Evolutionary conservation across 2,113 vertebrate genomes (phyloP).

Genomic region (Lepus timidus): DNA sequence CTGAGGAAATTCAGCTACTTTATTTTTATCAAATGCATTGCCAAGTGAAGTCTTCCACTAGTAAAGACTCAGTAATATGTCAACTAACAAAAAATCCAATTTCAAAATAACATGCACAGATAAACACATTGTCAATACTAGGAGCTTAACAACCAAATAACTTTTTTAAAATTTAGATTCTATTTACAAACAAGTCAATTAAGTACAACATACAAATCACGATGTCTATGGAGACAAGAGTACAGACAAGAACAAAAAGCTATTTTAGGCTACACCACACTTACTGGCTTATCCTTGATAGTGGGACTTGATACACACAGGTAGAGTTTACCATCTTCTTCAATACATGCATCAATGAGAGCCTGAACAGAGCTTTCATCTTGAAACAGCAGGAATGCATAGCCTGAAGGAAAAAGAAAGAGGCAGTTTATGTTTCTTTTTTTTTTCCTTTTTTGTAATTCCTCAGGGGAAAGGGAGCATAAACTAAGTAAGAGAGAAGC

Average conservation of each 20-base stretch:
- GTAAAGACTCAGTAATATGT: slow-evolving; percentile 24
- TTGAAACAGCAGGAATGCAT: slow-evolving; percentile 99
- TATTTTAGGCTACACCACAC: slow-evolving; percentile 80
- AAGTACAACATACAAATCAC: slow-evolving; percentile 14
- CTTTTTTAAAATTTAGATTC: not conserved
- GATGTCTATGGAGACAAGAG: not conserved
- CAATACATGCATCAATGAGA: slow-evolving; percentile 98
- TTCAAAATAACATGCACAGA: not conserved
- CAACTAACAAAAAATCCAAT: slow-evolving; percentile 8
- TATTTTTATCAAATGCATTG: slow-evolving; percentile 24
- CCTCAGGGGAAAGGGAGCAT: slow-evolving; percentile 31
- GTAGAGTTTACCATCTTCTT: slow-evolving; percentile 99
- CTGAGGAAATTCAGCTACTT: slow-evolving; percentile 29
- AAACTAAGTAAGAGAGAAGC: slow-evolving; percentile 43
- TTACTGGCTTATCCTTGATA: slow-evolving; percentile 99
- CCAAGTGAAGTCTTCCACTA: not conserved
- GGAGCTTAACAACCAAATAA: not conserved
- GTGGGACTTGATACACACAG: slow-evolving; percentile 99
- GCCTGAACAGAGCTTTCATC: slow-evolving; percentile 99
- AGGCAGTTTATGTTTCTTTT: not conserved
- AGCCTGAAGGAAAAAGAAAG: slow-evolving; percentile 88
- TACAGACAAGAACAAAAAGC: slow-evolving; percentile 26
- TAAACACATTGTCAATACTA: not conserved
- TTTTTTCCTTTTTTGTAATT: not conserved
- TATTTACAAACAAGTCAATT: not conserved